Base-by-base conservation (phyloP, 2,797 vertebrate species). In the Microchirus variegatus region DNA sequence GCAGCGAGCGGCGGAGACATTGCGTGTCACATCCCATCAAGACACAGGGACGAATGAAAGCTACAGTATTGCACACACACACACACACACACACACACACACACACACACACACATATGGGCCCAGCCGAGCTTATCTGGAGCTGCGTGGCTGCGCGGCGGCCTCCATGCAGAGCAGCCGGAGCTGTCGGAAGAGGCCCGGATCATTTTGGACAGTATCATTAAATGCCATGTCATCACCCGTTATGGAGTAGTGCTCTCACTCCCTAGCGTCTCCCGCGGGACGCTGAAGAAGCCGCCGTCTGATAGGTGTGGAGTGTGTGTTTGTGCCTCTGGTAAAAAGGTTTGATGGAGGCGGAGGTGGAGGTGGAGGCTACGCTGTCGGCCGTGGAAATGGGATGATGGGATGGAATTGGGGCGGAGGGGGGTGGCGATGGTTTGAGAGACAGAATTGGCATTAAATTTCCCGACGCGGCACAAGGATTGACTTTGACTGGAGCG, bases 171-270 rank as follows among this genome's bases (percentile, higher is more conserved):
- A 73, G 81, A 86, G 93, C 92, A 84, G 94, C 94, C 94, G 94
- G 94, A 93, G 94, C 94, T 95, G 91, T 95, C 94, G 94, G 91
- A 91, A 77, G 92, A 83, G 89, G 90, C 92, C 89, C 83, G 95
- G 95, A 98, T 98, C 95, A 94, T 94, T 96, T 93, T 96, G 95
- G 97, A 99, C 96, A 98, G 96, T 96, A 96, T 96, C 96, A 97
- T 99, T 98, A 99, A 96, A 98, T 95, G 95, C 94, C 96, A 95
- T 92, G 96, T 98, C 91, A 92, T 93, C 92, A 93, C 86, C 87
- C 93, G 96, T 99, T 98, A 98, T 94, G 94, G 96, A 96, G 95
- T 93, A 92, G 92, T 94, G 94, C 94, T 93, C 93, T 92, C 87
- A 93, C 86, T 86, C 75, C 79, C 74, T n/a, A 59, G 72, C 67